Percentiles rank a stretch among this genome's conserved stretches.
These are phyloP conservation scores for Orchesella cincta DNA, from an alignment of 1,140 invertebrate species.

Conservation along the genomic window DNA sequence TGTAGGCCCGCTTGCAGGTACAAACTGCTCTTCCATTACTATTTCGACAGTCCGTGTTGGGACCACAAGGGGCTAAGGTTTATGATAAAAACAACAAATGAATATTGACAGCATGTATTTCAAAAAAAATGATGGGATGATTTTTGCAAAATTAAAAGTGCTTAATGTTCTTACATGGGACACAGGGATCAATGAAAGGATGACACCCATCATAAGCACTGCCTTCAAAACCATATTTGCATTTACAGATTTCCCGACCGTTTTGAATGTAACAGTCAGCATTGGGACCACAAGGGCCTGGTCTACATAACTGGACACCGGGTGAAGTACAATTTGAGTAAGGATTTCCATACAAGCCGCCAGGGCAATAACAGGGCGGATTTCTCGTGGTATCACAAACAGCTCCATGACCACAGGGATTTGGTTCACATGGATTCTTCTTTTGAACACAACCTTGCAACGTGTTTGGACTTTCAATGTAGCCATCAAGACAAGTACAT, in stretches of 20 bases:
- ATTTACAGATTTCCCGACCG: slow-evolving; percentile 52
- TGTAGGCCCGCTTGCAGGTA: slow-evolving; percentile 28
- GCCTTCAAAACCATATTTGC: slow-evolving; percentile 54
- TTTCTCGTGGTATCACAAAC: slow-evolving; percentile 72
- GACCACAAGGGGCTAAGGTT: not conserved
- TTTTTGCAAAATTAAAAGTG: not conserved
- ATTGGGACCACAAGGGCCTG: slow-evolving; percentile 58
- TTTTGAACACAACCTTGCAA: slow-evolving; percentile 77
- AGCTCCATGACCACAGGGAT: slow-evolving; percentile 72
- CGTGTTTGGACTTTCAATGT: slow-evolving; percentile 81
- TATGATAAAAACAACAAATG: not conserved
- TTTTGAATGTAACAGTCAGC: slow-evolving; percentile 52
- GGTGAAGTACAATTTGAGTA: slow-evolving; percentile 66
- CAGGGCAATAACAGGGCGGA: slow-evolving; percentile 30
- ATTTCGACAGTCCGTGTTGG: slow-evolving; percentile 18
- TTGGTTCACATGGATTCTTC: slow-evolving; percentile 70
- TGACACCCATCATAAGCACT: slow-evolving; percentile 53
- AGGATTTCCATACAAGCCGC: slow-evolving; percentile 62
- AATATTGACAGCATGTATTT: no score
- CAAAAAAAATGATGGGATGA: not conserved
- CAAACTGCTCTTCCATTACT: slow-evolving; percentile 10
- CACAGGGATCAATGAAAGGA: slow-evolving; percentile 57
- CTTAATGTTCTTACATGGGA: slow-evolving; percentile 55
- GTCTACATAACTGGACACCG: slow-evolving; percentile 67
- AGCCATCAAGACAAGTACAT: slow-evolving; percentile 80